Evolutionary conservation across 2,888 invertebrate genomes (phyloP).

Genomic region (Ctena decussata): DNA sequence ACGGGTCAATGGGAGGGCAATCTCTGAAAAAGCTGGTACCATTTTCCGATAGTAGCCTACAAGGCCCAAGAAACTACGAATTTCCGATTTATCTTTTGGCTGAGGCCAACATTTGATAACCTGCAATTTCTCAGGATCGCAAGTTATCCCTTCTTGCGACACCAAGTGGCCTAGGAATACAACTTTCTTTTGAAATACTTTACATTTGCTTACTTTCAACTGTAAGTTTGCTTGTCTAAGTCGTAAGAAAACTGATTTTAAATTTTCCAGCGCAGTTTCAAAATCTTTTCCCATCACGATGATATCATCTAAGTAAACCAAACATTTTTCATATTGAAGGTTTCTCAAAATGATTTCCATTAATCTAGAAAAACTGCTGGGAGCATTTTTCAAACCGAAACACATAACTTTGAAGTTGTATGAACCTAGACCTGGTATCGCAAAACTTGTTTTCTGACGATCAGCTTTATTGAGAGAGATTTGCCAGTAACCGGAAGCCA

Average conservation of each 20-base stretch:
- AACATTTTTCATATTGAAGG: conserved; percentile 1
- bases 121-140: conserved; percentile 14
- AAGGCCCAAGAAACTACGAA: too few species aligned
- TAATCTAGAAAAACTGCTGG: conserved; percentile 15
- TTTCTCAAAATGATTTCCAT: conserved; percentile 10
- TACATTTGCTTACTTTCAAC: conserved; percentile 4
- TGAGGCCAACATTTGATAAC: conserved; percentile 18
- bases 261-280: not conserved
- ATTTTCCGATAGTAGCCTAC: too few species aligned
- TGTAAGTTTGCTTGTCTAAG: not conserved
- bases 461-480: too few species aligned
- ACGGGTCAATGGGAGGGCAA: too few species aligned
- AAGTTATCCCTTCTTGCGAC: not conserved
- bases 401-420: conserved; percentile 29
- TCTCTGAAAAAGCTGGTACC: too few species aligned
- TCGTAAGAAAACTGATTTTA: not conserved
- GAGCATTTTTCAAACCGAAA: conserved; percentile 22
- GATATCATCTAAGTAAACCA: conserved; percentile 30
- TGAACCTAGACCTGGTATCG: not conserved
- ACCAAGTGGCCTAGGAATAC: conserved; percentile 14
- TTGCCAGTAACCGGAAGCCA: too few species aligned
- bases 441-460: conserved; percentile 3
- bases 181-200: conserved; percentile 20
- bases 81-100: not conserved
- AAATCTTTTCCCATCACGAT: conserved; percentile 15